Evolutionary conservation across 2,888 invertebrate species (phyloP).

Genomic region (Zygaena filipendulae): DNA sequence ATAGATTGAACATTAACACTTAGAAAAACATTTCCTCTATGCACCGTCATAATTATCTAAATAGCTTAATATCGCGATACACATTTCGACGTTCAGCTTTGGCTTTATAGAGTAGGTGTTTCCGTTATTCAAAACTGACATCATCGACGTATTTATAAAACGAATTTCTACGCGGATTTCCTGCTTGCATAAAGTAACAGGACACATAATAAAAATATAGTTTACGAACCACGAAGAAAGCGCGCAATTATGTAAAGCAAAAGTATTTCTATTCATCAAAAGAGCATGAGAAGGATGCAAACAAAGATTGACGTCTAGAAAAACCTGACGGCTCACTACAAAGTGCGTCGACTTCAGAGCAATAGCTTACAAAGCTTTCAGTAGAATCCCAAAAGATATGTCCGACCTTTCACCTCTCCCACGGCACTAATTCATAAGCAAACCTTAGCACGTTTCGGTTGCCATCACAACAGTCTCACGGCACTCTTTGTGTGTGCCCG

Average conservation of each 20-base stretch:
- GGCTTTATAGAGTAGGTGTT: no score
- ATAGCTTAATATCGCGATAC: not conserved
- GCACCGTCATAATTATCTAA: not conserved
- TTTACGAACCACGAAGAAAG: no score
- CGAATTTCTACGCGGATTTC: no score
- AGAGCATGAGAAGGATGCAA: constrained; percentile 1
- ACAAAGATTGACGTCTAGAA: no score
- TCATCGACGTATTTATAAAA: not conserved
- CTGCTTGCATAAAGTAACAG: no score
- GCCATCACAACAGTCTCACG: constrained; percentile 58
- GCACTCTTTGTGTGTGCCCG: constrained; percentile 54
- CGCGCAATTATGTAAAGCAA: no score
- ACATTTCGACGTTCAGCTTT: no score
- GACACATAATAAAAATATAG: no score
- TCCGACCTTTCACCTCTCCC: constrained; percentile 61
- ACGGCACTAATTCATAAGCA: constrained; percentile 51
- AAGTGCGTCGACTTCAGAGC: no score
- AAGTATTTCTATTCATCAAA: no score
- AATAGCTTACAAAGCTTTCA: no score
- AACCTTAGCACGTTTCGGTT: constrained; percentile 46
- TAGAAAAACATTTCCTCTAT: not conserved
- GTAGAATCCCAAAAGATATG: constrained; percentile 11
- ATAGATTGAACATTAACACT: not conserved
- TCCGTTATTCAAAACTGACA: not conserved
- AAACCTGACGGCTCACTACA: no score